Percentiles rank a stretch among this genome's conserved stretches.
Evolutionary conservation across 2,888 invertebrate genomes (phyloP).

Genomic region (Resseliella maxima): DNA sequence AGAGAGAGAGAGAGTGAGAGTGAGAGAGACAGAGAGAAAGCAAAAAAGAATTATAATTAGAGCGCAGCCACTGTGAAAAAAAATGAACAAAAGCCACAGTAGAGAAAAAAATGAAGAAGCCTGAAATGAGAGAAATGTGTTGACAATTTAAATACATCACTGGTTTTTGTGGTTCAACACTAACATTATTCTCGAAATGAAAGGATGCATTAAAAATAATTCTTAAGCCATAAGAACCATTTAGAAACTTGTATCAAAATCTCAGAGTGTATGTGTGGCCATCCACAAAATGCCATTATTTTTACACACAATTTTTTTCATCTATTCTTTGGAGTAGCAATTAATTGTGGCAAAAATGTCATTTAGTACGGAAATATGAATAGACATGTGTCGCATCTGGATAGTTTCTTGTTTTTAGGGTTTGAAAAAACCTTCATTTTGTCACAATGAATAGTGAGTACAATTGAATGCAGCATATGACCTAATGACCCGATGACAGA

Average conservation of each 20-base stretch:
- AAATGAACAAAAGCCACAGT: background rate
- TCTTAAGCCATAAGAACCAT: background rate
- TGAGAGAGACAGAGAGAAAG: background rate
- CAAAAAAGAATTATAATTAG: slow-evolving; percentile 1
- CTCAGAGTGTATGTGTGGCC: background rate
- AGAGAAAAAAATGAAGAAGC: background rate
- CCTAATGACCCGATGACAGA: background rate
- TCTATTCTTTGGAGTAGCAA: background rate
- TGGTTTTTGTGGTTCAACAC: slow-evolving; percentile 24
- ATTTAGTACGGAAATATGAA: background rate
- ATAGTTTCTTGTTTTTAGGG: background rate
- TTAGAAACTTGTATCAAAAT: background rate
- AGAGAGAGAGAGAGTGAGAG: background rate
- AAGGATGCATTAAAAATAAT: slow-evolving; percentile 10
- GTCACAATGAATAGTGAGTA: background rate
- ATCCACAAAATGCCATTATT: background rate
- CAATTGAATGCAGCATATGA: background rate
- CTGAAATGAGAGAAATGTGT: slow-evolving; percentile 1
- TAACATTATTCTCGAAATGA: background rate
- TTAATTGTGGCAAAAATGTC: slow-evolving; percentile 16
- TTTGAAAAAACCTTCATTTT: background rate
- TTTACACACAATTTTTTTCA: background rate
- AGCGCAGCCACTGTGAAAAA: slow-evolving; percentile 1
- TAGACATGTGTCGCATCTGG: background rate
- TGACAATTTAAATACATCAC: slow-evolving; percentile 38